Conservation (phyloP, 2,113 vertebrate genomes). For the Strigops habroptila region DNA sequence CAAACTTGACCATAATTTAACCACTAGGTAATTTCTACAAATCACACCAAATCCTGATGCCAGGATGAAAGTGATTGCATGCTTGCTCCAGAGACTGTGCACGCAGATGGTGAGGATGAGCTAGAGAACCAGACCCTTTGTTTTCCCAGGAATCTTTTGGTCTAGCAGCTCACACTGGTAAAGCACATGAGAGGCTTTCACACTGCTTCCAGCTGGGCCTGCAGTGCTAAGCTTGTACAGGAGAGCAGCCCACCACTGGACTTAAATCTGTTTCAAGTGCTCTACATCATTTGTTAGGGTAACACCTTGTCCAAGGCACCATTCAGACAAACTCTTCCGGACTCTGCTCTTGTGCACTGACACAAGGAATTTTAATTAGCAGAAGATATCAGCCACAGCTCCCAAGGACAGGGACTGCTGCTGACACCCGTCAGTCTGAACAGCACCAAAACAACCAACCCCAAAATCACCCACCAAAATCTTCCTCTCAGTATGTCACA, state of each 20-base stretch:
- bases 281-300: background rate
- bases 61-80: background rate
- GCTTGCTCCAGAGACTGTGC: background rate
- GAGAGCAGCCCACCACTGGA: background rate
- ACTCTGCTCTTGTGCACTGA: background rate
- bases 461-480: background rate
- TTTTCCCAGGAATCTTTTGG: background rate
- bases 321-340: background rate
- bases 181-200: background rate
- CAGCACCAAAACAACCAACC: background rate
- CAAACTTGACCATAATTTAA: background rate
- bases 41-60: background rate
- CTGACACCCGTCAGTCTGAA: background rate
- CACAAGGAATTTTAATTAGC: background rate
- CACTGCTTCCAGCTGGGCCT: background rate
- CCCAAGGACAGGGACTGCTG: background rate
- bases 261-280: background rate
- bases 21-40: background rate
- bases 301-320: background rate
- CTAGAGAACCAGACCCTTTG: background rate
- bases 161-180: background rate
- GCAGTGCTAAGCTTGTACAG: background rate
- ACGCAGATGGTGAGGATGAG: fast-evolving
- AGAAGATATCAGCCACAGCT: background rate
- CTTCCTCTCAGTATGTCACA: background rate